These are phyloP conservation scores for Coelinius sp. DNA, from an alignment of 2,888 invertebrate species.

Conservation along the genomic window DNA sequence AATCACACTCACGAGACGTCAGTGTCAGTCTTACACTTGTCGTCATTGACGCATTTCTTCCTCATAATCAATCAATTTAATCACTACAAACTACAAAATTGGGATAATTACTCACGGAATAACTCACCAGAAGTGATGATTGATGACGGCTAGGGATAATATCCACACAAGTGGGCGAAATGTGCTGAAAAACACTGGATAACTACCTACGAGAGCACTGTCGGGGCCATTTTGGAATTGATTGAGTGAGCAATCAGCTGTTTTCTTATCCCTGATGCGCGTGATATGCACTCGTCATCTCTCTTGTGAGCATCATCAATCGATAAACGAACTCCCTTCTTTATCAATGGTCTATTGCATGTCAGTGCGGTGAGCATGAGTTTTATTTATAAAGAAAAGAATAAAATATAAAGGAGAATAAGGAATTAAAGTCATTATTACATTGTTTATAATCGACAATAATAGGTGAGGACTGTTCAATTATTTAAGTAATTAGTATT, in stretches of 20 bases:
- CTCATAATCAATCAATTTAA: neutral
- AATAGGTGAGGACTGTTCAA: neutral
- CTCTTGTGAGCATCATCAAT: too few relatives aligned
- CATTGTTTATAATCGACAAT: too few relatives aligned
- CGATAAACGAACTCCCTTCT: too few relatives aligned
- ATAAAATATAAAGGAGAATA: neutral
- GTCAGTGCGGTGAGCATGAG: neutral
- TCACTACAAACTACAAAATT: neutral
- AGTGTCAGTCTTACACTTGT: slow-evolving; percentile 51
- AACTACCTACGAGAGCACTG: slow-evolving; percentile 53
- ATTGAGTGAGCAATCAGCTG: slow-evolving; percentile 52
- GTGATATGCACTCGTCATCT: neutral
- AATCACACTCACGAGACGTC: slow-evolving; percentile 58
- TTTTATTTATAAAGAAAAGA: neutral
- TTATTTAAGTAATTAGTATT: neutral
- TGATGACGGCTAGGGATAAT: slow-evolving; percentile 50
- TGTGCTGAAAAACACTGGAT: slow-evolving; percentile 52
- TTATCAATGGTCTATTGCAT: too few relatives aligned
- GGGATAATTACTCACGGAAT: slow-evolving; percentile 8
- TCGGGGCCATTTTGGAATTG: slow-evolving; percentile 58
- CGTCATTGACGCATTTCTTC: neutral
- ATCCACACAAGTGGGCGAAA: slow-evolving; percentile 52
- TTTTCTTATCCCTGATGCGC: too few relatives aligned
- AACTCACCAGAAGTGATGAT: slow-evolving; percentile 53
- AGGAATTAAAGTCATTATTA: neutral